phyloP scores from a whole-genome alignment of 2,113 vertebrate species.

The Malurus alboscapulatus region DNA sequence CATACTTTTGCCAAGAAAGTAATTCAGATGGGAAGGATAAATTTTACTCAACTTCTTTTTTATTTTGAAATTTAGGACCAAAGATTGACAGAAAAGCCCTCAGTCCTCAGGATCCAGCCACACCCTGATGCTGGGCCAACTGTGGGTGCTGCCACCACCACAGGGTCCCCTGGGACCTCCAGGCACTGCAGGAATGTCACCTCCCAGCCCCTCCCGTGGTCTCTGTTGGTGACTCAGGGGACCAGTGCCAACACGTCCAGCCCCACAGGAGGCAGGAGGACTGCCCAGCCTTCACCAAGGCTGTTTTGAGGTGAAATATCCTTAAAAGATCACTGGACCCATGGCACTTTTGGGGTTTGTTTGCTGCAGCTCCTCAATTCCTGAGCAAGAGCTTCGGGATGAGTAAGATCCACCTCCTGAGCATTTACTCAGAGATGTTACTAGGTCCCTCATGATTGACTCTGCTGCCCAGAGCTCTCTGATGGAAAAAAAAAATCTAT shows the following conservation, averaged over 20 bases:
- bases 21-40: neutral
- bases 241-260: neutral
- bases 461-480: neutral
- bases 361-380: neutral
- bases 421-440: neutral
- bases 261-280: accelerated
- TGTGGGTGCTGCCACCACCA: neutral
- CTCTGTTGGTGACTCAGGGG: accelerated
- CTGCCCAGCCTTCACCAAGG: neutral
- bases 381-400: neutral
- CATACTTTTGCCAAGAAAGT: neutral
- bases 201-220: neutral
- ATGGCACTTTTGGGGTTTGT: neutral
- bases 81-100: neutral
- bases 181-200: neutral
- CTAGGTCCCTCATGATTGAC: neutral
- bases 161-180: neutral
- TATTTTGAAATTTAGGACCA: neutral
- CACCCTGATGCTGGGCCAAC: neutral
- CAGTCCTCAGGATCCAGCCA: neutral
- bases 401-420: neutral
- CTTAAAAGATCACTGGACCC: accelerated
- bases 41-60: neutral
- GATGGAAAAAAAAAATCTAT: constrained; percentile 29
- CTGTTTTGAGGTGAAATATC: accelerated